Conservation (phyloP, 2,888 invertebrate species). For the Piscicola geometra region DNA sequence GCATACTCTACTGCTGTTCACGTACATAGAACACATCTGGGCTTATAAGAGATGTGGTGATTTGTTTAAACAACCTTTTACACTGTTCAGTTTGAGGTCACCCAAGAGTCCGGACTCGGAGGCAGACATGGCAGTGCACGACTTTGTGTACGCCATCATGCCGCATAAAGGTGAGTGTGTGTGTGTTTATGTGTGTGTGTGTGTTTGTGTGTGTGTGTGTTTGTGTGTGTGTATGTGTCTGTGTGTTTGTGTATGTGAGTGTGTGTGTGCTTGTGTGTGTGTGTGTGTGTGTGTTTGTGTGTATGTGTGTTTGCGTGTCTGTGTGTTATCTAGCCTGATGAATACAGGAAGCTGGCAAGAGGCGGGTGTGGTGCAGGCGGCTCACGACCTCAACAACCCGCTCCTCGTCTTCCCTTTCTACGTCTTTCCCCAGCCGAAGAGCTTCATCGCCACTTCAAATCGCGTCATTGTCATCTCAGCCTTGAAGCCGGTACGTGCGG, state of each 20-base stretch:
- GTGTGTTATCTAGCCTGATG: neutral
- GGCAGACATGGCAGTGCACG: conserved; percentile 58
- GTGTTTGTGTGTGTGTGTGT: neutral
- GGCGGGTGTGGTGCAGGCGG: conserved; percentile 55
- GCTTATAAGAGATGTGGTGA: neutral
- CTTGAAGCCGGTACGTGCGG: neutral
- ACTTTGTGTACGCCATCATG: conserved; percentile 54
- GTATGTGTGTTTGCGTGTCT: neutral
- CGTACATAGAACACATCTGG: neutral
- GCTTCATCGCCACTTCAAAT: no score
- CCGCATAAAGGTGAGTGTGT: conserved; percentile 41
- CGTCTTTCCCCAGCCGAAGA: no score
- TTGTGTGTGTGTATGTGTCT: neutral
- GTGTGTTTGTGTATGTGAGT: conserved; percentile 42
- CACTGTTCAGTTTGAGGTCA: conserved; percentile 53
- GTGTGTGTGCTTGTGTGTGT: neutral
- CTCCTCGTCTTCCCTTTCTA: neutral
- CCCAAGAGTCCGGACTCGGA: conserved; percentile 58
- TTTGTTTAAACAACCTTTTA: neutral
- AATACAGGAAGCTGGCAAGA: conserved; percentile 49
- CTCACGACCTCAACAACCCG: conserved; percentile 56
- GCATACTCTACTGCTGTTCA: neutral
- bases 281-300: conserved; percentile 2
- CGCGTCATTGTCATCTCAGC: neutral
- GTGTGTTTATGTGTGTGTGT: conserved; percentile 9